phyloP scores from a whole-genome alignment of 1,140 invertebrate genomes.

The Eumaeus atala region DNA sequence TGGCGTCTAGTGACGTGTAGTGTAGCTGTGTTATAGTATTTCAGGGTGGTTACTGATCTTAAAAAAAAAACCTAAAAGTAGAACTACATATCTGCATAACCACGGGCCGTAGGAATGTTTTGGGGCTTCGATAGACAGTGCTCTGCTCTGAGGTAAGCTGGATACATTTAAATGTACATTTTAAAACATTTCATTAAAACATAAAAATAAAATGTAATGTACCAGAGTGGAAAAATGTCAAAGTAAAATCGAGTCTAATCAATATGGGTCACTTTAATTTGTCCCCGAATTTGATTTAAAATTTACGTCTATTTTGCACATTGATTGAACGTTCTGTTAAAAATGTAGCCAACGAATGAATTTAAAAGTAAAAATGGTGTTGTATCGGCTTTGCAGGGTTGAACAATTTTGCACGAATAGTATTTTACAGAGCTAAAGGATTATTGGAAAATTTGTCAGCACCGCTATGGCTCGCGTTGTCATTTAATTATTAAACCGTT shows the following conservation, averaged over 20 bases:
- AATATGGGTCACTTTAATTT: constrained; percentile 7
- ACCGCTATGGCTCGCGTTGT: constrained; percentile 36
- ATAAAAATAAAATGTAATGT: no score
- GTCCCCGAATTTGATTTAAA: background rate
- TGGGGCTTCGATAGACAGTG: no score
- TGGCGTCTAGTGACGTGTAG: no score
- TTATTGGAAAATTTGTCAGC: constrained; percentile 56
- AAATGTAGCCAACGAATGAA: constrained; percentile 28
- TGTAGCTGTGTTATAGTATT: no score
- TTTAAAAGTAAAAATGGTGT: constrained; percentile 32
- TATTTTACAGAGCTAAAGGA: constrained; percentile 46
- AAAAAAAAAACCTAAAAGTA: no score
- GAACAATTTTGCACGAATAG: constrained; percentile 37
- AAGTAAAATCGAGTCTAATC: background rate
- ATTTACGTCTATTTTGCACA: constrained; percentile 4
- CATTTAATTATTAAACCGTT: constrained; percentile 39
- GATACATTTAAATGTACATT: no score
- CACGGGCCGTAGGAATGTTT: no score
- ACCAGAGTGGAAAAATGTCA: background rate
- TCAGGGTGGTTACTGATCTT: no score
- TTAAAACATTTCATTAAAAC: no score
- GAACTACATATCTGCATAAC: no score
- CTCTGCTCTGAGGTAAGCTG: no score
- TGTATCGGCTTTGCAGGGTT: constrained; percentile 31
- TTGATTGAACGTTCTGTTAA: constrained; percentile 16